Conservation (phyloP, 2,888 invertebrate genomes). For the Sarcophaga caerulescens region DNA sequence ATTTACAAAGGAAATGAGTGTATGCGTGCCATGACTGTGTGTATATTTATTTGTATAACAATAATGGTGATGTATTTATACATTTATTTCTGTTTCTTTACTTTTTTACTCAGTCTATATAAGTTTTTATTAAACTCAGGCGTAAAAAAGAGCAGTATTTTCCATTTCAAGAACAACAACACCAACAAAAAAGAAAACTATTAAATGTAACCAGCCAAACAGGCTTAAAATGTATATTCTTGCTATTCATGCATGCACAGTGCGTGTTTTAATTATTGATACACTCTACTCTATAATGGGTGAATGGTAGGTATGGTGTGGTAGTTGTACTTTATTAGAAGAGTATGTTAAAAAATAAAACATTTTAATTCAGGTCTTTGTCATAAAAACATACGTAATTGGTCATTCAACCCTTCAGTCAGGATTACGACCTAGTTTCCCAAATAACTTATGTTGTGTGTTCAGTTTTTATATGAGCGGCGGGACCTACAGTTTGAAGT, state of each 20-base stretch:
- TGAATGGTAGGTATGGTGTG: too few relatives aligned
- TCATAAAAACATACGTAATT: too few relatives aligned
- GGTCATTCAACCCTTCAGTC: too few relatives aligned
- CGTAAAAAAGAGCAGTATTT: conserved; percentile 40
- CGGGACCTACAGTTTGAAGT: too few relatives aligned
- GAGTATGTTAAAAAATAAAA: too few relatives aligned
- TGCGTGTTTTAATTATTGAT: neutral
- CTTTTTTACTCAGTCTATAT: conserved; percentile 4
- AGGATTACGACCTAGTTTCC: too few relatives aligned
- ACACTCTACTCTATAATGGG: neutral
- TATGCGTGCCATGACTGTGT: neutral
- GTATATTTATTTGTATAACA: conserved; percentile 12
- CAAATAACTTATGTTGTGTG: too few relatives aligned
- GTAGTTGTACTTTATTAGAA: too few relatives aligned
- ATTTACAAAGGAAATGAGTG: conserved; percentile 1
- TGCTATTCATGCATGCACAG: neutral
- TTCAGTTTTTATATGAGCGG: too few relatives aligned
- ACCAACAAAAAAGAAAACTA: neutral
- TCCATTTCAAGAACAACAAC: neutral
- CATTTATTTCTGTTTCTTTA: conserved; percentile 27
- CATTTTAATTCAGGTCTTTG: too few relatives aligned
- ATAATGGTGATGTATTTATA: conserved; percentile 26
- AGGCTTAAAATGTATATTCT: neutral
- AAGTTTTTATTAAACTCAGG: neutral
- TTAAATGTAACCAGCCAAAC: conserved; percentile 24